phyloP scores from a whole-genome alignment of 1,140 invertebrate species.

The Drosophila chauvacae region DNA sequence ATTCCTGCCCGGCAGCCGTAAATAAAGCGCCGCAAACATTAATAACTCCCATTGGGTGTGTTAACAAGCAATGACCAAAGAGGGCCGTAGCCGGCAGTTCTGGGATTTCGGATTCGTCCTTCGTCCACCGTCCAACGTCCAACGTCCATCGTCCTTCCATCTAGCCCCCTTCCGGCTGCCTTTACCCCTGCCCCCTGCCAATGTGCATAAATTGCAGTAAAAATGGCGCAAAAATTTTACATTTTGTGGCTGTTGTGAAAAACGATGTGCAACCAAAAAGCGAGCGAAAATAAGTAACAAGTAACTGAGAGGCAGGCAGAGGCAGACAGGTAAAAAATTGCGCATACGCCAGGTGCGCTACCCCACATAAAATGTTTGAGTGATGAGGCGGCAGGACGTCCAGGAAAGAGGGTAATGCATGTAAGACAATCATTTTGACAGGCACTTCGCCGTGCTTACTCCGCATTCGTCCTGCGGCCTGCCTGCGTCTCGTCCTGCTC shows the following conservation, averaged over 20 bases:
- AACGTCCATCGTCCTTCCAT: not conserved
- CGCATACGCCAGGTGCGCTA: constrained; percentile 71
- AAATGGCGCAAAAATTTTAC: constrained; percentile 69
- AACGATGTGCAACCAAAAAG: constrained; percentile 77
- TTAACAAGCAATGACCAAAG: constrained; percentile 82
- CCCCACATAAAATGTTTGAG: constrained; percentile 47
- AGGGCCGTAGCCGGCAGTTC: constrained; percentile 45
- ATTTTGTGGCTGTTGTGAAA: constrained; percentile 71
- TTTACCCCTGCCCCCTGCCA: constrained; percentile 5
- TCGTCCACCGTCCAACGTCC: constrained; percentile 12
- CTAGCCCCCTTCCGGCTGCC: not conserved
- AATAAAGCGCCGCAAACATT: constrained; percentile 80
- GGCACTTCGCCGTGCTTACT: constrained; percentile 43
- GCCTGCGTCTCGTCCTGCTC: not conserved
- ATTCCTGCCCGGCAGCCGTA: constrained; percentile 61
- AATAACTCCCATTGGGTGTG: constrained; percentile 82
- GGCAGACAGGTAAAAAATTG: constrained; percentile 65
- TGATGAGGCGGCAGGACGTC: constrained; percentile 25
- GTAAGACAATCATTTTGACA: constrained; percentile 82
- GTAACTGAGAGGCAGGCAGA: constrained; percentile 34
- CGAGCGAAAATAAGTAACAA: constrained; percentile 60
- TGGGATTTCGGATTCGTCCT: constrained; percentile 64
- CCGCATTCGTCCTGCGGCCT: constrained; percentile 1
- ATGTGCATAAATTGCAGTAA: constrained; percentile 80
- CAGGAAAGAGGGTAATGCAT: constrained; percentile 69